Evolutionary conservation across 2,113 vertebrate species (phyloP).

Genomic region (Tylochromis polylepis): DNA sequence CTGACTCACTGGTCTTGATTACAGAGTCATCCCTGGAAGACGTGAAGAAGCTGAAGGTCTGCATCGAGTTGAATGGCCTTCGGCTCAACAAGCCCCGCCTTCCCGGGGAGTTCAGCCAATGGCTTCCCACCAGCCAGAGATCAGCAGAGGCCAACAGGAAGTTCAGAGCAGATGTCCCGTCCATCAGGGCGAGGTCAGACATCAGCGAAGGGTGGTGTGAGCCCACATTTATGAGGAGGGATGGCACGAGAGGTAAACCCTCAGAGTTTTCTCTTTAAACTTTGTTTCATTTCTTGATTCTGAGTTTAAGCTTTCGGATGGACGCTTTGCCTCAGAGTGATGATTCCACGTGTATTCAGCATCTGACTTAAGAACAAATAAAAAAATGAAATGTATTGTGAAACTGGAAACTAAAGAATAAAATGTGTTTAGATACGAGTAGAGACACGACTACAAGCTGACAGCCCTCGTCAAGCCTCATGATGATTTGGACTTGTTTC

Average conservation of each 20-base stretch:
- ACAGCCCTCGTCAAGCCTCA: not conserved
- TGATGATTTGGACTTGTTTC: not conserved
- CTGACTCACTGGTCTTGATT: not conserved
- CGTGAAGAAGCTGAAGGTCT: conserved; percentile 91
- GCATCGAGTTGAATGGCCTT: conserved; percentile 93
- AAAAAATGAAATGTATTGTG: not conserved
- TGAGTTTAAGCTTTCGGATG: not conserved
- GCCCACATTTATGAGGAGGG: conserved; percentile 75
- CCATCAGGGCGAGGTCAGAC: conserved; percentile 79
- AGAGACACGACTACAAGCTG: not conserved
- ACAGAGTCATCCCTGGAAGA: conserved; percentile 82
- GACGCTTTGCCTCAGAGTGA: not conserved
- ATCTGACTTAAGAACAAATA: not conserved
- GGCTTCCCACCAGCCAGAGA: conserved; percentile 76
- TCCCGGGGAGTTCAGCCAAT: conserved; percentile 82
- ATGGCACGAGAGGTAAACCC: conserved; percentile 78
- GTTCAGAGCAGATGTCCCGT: conserved; percentile 78
- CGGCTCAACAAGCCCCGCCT: conserved; percentile 89
- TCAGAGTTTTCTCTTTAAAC: not conserved
- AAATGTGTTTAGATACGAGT: not conserved
- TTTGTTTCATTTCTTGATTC: not conserved
- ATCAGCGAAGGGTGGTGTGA: conserved; percentile 81
- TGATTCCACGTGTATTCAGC: not conserved
- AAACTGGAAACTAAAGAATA: not conserved
- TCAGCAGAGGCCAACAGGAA: conserved; percentile 48